phyloP scores from a whole-genome alignment of 2,113 vertebrate genomes.

The Tetrao urogallus region DNA sequence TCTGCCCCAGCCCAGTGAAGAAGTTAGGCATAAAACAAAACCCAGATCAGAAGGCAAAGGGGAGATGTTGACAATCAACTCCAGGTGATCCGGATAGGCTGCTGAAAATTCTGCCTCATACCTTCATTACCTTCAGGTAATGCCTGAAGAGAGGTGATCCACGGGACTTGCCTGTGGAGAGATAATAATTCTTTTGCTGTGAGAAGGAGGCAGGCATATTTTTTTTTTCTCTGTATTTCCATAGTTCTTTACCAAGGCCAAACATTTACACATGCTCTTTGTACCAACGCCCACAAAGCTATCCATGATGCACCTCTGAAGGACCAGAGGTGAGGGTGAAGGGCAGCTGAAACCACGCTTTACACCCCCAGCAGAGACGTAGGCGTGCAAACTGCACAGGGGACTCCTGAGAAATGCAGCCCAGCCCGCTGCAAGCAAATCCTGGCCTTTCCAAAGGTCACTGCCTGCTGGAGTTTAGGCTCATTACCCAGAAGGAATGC shows the following conservation, averaged over 20 bases:
- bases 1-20: neutral
- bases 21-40: neutral
- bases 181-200: neutral
- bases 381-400: neutral
- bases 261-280: rapidly evolving
- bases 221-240: neutral
- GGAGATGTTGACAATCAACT: neutral
- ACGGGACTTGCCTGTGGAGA: neutral
- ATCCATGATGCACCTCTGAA: neutral
- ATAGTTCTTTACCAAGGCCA: neutral
- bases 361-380: neutral
- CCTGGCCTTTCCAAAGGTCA: slow-evolving; percentile 17
- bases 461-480: neutral
- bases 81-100: neutral
- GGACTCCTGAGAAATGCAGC: neutral
- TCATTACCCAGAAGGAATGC: slow-evolving; percentile 66
- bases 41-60: neutral
- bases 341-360: neutral
- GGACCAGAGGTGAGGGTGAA: neutral
- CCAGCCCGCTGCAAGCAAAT: neutral
- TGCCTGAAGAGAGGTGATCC: neutral
- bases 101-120: neutral
- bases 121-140: too few species aligned
- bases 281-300: neutral
- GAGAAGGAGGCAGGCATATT: neutral